These are phyloP conservation scores for Epicampocera succincta DNA, from an alignment of 2,888 invertebrate species.

Conservation along the genomic window DNA sequence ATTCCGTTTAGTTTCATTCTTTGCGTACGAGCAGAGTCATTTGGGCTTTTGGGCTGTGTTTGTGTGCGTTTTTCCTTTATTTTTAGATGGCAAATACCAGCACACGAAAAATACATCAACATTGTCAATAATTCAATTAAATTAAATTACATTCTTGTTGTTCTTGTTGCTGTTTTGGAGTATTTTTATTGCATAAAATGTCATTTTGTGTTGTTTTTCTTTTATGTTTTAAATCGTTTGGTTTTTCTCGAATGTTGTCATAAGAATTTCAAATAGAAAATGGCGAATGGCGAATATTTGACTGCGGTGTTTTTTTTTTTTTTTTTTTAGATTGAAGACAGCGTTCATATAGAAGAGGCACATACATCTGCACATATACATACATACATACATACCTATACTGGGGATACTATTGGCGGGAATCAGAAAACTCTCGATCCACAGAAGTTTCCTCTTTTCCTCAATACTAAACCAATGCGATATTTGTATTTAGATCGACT, in stretches of 20 bases:
- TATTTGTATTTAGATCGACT: no score
- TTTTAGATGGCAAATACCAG: slow-evolving; percentile 31
- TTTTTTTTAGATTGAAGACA: not conserved
- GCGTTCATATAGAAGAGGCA: not conserved
- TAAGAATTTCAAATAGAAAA: slow-evolving; percentile 43
- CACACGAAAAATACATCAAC: slow-evolving; percentile 39
- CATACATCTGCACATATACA: no score
- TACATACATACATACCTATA: no score
- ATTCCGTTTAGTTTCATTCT: no score
- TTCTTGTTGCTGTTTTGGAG: slow-evolving; percentile 9
- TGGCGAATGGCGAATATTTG: slow-evolving; percentile 56
- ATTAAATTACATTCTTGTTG: slow-evolving; percentile 44
- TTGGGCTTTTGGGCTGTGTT: no score
- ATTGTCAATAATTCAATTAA: slow-evolving; percentile 61
- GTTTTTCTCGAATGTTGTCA: slow-evolving; percentile 6
- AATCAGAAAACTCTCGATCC: no score
- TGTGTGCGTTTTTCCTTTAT: not conserved
- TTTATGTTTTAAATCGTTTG: slow-evolving; percentile 20
- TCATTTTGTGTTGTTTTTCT: slow-evolving; percentile 51
- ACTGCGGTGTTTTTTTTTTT: not conserved
- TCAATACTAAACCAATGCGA: no score
- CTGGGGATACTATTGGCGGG: no score
- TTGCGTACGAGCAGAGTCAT: no score
- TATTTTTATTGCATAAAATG: slow-evolving; percentile 54
- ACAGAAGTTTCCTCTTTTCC: no score